A percentile compares a stretch with the other conserved stretches of the same genome.
These are phyloP conservation scores for Spialia ferax DNA, from an alignment of 2,888 invertebrate genomes.

Conservation along the genomic window DNA sequence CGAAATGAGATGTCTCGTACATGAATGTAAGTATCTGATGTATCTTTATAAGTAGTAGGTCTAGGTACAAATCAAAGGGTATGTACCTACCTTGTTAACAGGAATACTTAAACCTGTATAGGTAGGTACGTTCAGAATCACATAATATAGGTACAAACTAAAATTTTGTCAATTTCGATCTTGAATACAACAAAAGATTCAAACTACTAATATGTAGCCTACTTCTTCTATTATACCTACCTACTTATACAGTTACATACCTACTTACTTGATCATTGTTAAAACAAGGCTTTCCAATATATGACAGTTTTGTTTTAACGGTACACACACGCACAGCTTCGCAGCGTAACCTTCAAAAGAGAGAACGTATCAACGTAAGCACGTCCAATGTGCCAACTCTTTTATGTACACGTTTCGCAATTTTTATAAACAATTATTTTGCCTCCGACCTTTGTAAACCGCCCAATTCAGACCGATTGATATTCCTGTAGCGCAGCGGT, in stretches of 20 bases:
- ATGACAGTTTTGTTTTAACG: conserved; percentile 78
- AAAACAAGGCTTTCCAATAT: conserved; percentile 66
- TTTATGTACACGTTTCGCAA: conserved; percentile 79
- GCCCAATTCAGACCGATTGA: conserved; percentile 82
- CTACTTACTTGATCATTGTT: too few relatives aligned
- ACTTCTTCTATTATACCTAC: conserved; percentile 30
- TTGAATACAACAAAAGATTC: too few relatives aligned
- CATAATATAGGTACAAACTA: too few relatives aligned
- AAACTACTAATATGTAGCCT: conserved; percentile 26
- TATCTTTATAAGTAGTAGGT: too few relatives aligned
- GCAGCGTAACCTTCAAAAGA: conserved; percentile 80
- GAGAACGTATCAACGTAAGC: conserved; percentile 80
- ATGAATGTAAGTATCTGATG: too few relatives aligned
- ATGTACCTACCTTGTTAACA: too few relatives aligned
- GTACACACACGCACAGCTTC: conserved; percentile 73
- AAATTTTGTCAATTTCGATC: too few relatives aligned
- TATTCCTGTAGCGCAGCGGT: conserved; percentile 74
- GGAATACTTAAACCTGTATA: too few relatives aligned
- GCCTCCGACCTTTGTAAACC: conserved; percentile 83
- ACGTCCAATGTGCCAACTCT: conserved; percentile 84
- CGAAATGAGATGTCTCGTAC: too few relatives aligned
- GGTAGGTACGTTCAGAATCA: too few relatives aligned
- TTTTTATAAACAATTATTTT: conserved; percentile 82
- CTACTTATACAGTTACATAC: conserved; percentile 46
- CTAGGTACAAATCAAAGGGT: too few relatives aligned